Evolutionary conservation across 2,888 invertebrate genomes (phyloP), one percentile per base, ranked within the genome.

Genomic region (Agrotis exclamationis): DNA sequence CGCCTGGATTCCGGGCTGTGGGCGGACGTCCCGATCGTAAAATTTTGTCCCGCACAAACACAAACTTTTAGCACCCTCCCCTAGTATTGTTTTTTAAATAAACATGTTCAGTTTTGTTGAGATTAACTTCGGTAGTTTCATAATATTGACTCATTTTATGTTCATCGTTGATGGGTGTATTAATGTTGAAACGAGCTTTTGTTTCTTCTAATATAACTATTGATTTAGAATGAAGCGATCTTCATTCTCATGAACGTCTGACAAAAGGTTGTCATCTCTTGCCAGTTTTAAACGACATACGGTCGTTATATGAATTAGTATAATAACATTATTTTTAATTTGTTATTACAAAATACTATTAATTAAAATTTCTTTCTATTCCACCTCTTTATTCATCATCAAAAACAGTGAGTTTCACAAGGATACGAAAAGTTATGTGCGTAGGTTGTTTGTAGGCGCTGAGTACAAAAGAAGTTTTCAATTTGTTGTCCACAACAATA

Each of bases 41-140:
- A 95, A 93, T 88, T 90, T 85, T 85, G 94, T 92, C 93, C 94
- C 93, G 90, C 93, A 93, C 90, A 94, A 95, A 95, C 93, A 94
- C 86, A 83, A 92, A 93, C 86, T 93, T 93, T 94, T 93, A 92
- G 91, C 94, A 91, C 92, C 92, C 92, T 87, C 85, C 87, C 88
- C 77, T 76, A 76, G 79, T 81, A 90, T 92, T 93, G 92, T 94
- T 95, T 94, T 95, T 94, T 92, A 90, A 94, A 92, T 92, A 93
- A 93, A 90, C 93, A 92, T 89, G 88, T 87, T 90, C 84, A 93
- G 91, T 94, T 94, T 87, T 93, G 89, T 91, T 89, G 87, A 91
- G 90, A 92, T 94, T 90, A 86, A 88, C 87, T 87, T 87, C 87
- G 86, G 90, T 91, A 90, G 92, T 92, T 89, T 83, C 85, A 91